phyloP scores from a whole-genome alignment of 2,888 invertebrate genomes.

The Auanema sp. region DNA sequence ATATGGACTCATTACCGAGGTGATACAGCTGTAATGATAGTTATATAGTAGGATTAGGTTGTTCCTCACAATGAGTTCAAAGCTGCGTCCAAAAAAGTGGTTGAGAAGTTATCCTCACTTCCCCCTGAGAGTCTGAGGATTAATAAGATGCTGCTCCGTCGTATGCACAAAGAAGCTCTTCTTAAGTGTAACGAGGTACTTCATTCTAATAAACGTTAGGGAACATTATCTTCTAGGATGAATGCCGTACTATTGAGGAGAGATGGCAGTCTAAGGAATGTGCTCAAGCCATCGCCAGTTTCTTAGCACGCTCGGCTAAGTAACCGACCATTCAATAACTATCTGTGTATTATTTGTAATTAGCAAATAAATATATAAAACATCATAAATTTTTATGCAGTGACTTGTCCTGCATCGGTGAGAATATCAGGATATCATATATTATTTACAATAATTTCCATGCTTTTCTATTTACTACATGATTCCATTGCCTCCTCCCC shows the following conservation, averaged over 20 bases:
- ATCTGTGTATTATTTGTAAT: constrained; percentile 1
- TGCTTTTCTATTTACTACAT: too few relatives aligned
- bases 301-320: constrained; percentile 65
- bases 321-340: constrained; percentile 1
- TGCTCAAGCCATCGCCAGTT: constrained; percentile 71
- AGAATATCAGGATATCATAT: too few relatives aligned
- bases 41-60: constrained; percentile 70
- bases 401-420: too few relatives aligned
- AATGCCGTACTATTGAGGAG: constrained; percentile 73
- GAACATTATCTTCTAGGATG: constrained; percentile 66
- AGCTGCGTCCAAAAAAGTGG: constrained; percentile 29
- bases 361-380: too few relatives aligned
- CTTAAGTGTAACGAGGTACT: constrained; percentile 61
- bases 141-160: constrained; percentile 76
- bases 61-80: constrained; percentile 69
- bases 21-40: constrained; percentile 72
- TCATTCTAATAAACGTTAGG: neutral
- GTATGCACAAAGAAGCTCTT: constrained; percentile 69
- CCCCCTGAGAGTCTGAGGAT: constrained; percentile 71
- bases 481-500: too few relatives aligned
- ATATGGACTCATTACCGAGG: constrained; percentile 78
- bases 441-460: too few relatives aligned
- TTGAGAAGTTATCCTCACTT: constrained; percentile 40
- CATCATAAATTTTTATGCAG: too few relatives aligned
- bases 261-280: constrained; percentile 75